Percentiles rank a stretch among this genome's conserved stretches.
Conservation (phyloP, 2,888 invertebrate genomes). For the Fissipunctia ypsillon region DNA sequence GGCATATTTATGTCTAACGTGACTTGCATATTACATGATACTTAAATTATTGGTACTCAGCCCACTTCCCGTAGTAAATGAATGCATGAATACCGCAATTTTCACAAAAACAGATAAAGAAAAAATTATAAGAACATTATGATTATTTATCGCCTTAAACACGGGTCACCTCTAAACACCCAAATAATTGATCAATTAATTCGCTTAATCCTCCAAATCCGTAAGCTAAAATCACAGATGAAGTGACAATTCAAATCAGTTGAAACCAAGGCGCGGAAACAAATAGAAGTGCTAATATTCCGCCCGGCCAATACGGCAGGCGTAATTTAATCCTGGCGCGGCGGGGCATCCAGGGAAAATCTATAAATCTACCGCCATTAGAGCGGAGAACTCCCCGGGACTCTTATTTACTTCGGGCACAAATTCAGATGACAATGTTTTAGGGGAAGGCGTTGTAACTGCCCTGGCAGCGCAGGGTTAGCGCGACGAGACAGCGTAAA, state of each 20-base stretch:
- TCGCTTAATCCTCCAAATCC: constrained; percentile 39
- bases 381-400: constrained; percentile 87
- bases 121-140: background rate
- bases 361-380: constrained; percentile 91
- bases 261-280: constrained; percentile 82
- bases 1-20: constrained; percentile 49
- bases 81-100: background rate
- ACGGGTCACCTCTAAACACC: constrained; percentile 30
- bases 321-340: constrained; percentile 89
- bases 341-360: constrained; percentile 89
- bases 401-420: constrained; percentile 91
- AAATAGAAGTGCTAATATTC: constrained; percentile 89
- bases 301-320: constrained; percentile 88
- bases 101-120: background rate
- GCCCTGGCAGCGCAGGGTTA: constrained; percentile 85
- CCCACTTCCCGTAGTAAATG: constrained; percentile 17
- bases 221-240: constrained; percentile 68
- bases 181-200: constrained; percentile 40
- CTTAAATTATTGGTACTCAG: constrained; percentile 34
- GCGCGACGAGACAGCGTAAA: constrained; percentile 68
- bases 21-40: constrained; percentile 50
- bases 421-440: constrained; percentile 91
- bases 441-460: constrained; percentile 90
- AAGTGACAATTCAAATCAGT: constrained; percentile 83
- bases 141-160: background rate